Base-by-base conservation (phyloP, 2,113 vertebrate genomes). In the Petaurus breviceps region DNA sequence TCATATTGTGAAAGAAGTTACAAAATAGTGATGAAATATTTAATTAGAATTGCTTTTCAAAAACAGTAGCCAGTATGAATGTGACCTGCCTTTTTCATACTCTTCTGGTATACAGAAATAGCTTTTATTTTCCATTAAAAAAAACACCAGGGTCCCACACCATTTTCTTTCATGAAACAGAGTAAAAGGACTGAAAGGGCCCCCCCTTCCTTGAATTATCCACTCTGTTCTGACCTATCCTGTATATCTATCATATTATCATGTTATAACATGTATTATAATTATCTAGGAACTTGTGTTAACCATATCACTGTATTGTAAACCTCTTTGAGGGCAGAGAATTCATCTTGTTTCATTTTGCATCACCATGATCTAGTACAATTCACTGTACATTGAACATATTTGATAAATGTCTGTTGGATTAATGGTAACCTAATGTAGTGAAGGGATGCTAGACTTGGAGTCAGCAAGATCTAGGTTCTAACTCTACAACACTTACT, bases 31-130 rank as follows among this genome's bases (percentile, higher is more conserved):
- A 84, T 8, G n/a, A 84, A 94, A 26, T 12, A 49, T 93, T 90
- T 77, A 46, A 46, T 50, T 95, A 19, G 96, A 95, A 25, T 77
- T 92, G 47, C 93, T 84, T 95, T 57, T 96, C 24, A 91, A 84
- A 24, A n/a, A 61, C 93, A 92, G 92, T 11, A 57, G 8, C 47
- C 96, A 61, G 26, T 94, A 50, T 95, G 77, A 31, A 97, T 89
- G 92, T 47, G 61, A 68, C 19, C 37, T 68, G 3, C 2, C 89
- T n/a, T 96, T 97, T 96, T 91, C 8, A 94, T 94, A 23, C 94
- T 94, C 77, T 94, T 90, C 51, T 91, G 68, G 52, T 93, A 23
- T 51, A 1, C 90, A 28, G 68, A 94, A 47, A 94, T 49, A 95
- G 37, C 26, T 24, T 89, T 90, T 93, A 89, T 93, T 91, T 8